Evolutionary conservation across 1,140 invertebrate genomes (phyloP), one percentile per base, ranked within the genome.

Genomic region (Heliconius melpomene): DNA sequence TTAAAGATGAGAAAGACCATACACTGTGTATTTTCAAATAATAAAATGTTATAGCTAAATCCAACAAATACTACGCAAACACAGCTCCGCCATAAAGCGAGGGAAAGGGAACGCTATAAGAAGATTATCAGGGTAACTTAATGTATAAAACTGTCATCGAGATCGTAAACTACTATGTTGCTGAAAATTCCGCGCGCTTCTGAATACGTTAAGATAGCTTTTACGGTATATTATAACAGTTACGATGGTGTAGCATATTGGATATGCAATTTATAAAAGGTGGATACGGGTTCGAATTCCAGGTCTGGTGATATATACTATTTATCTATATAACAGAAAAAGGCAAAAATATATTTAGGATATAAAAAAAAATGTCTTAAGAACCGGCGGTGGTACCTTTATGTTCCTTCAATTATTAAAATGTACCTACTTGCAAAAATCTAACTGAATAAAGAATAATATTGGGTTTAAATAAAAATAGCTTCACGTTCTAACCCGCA

Each of bases 161-260:
- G 60, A 66, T 29, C 60, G 60, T 66, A 66, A 66, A 66, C 60
- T 66, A 66, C 60, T 66, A 66, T 66, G 60, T 66, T 66, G 60
- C 60, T 66, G 60, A 66, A 66, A 66, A 66, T 66, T 66, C 26
- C 2, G 23, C 60, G 16, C 60, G 60, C 60, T 29, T 29, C 57
- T 66, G 60, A 66, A 66, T 66, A 66, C 60, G 26, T 66, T 66
- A 66, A 66, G 26, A 66, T 66, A 66, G 60, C 60, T 66, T 66
- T 66, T 66, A 66, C 60, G 60, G 7, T 66, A 66, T 66, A 66
- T 66, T 66, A 66, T 66, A 66, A 66, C 5, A 66, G 23, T 26
- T 11, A 23, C 1, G 23, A 66, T 9, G 26, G n/a, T 16, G 26
- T 29, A 26, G 26, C 23, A 8, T 29, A 66, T 66, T 13, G 26